Evolutionary conservation across 2,113 vertebrate species (phyloP).

Genomic region (Cathartes aura): DNA sequence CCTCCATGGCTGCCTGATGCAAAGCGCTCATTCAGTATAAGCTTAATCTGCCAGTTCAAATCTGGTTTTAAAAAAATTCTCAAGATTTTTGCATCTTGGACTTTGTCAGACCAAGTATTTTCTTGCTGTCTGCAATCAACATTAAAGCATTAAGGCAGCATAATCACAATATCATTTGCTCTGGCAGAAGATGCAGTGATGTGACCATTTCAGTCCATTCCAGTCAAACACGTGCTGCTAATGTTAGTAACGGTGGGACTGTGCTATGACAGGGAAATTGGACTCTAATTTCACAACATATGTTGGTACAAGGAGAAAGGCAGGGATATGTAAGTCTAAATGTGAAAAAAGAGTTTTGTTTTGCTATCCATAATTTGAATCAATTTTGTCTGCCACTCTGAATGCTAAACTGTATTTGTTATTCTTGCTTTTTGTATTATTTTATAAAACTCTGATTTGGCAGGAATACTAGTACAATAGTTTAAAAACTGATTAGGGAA

Average conservation of each 20-base stretch:
- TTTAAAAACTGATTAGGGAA: not conserved
- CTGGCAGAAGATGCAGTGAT: not conserved
- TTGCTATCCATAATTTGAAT: not conserved
- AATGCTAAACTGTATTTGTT: not conserved
- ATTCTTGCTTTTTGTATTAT: not conserved
- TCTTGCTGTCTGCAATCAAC: not conserved
- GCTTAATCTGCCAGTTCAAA: not conserved
- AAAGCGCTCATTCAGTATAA: not conserved
- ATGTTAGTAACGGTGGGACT: not conserved
- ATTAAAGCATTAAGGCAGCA: not conserved
- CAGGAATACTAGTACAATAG: not conserved
- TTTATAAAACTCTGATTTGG: not conserved
- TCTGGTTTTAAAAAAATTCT: not conserved
- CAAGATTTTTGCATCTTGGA: not conserved
- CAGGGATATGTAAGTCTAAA: not conserved
- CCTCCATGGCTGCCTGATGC: not conserved
- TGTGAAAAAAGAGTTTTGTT: not conserved
- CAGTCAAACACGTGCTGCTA: not conserved
- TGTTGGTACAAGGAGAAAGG: not conserved
- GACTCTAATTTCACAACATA: not conserved
- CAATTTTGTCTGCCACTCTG: not conserved
- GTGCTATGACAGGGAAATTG: not conserved
- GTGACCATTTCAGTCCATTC: not conserved
- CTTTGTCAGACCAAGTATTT: not conserved
- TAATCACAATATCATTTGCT: not conserved